Conservation (phyloP, 2,797 vertebrate genomes). For the Enteromius thamalakanensis region DNA sequence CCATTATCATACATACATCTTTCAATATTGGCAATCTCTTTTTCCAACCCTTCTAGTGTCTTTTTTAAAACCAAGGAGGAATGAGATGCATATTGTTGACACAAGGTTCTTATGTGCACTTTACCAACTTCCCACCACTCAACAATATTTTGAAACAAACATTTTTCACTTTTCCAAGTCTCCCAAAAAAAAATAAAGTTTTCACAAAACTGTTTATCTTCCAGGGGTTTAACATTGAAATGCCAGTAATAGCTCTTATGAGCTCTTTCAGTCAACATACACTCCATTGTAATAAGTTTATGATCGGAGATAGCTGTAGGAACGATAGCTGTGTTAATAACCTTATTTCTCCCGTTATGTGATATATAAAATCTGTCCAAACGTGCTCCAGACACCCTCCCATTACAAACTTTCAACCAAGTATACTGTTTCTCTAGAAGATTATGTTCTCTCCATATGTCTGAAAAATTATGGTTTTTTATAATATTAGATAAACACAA, state of each 20-base stretch:
- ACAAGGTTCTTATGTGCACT: background rate
- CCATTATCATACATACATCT: background rate
- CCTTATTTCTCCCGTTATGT: too few species aligned
- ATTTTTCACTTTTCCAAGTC: too few species aligned
- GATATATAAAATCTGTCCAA: too few species aligned
- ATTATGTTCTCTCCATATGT: too few species aligned
- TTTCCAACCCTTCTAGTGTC: background rate
- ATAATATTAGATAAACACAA: background rate
- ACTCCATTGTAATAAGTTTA: background rate
- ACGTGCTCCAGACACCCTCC: too few species aligned
- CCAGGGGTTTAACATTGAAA: background rate
- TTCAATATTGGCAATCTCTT: background rate
- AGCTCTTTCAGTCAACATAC: background rate
- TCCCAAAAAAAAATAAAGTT: too few species aligned
- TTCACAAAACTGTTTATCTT: background rate
- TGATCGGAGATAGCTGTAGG: background rate
- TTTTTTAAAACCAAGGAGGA: background rate
- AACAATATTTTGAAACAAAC: background rate
- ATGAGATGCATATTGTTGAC: background rate
- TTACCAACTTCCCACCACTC: background rate
- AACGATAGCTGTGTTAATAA: too few species aligned
- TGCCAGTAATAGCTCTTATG: background rate
- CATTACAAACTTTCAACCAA: too few species aligned
- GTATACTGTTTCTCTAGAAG: too few species aligned
- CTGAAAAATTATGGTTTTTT: background rate